Evolutionary conservation across 2,113 vertebrate genomes (phyloP), one percentile per base, ranked within the genome.

Genomic region (Calidris pugnax): DNA sequence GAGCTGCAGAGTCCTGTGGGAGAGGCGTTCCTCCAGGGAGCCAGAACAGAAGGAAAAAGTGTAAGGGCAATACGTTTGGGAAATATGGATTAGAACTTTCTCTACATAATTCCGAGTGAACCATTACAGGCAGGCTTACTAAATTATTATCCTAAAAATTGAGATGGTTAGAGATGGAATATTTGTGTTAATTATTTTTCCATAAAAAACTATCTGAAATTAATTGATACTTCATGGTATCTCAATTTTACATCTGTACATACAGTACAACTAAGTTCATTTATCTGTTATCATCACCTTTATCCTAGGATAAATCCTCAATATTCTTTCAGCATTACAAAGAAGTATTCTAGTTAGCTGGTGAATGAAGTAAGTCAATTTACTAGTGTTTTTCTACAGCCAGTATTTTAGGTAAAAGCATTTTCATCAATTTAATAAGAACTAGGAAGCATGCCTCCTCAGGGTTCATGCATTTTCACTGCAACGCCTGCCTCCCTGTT

Each of bases 1-100:
- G 17, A 39, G 32, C 13, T 55, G 3, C 4, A 6, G 48, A 35
- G 18, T 32, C 60, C 50, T 53, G 24, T 12, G 62, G 30, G 59
- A 69, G 19, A 60, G 15, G 2, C 0, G 0, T 56, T 56, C 30
- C 32, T 62, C 7, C 4, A 19, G 43, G 41, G 66, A 79, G 17
- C 26, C 55, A n/a, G 24, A 35, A 2, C 5, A 41, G 57, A 33
- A 53, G 41, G 45, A 63, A 12, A 59, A n/a, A 26, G 22, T 41
- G 6, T 30, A 50, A 22, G 28, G 48, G 22, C 26, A 27, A 35
- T 62, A 9, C 19, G 6, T n/a, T 71, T 35, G 45, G 41, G 50
- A 87, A 67, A 37, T 5, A 18, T 0, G 0, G 23, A 24, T 37
- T 50, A 59, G 32, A 50, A 55, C 27, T n/a, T 53, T 13, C 7